Base-by-base conservation (phyloP, 2,797 vertebrate genomes). In the Craterocephalus amniculus region DNA sequence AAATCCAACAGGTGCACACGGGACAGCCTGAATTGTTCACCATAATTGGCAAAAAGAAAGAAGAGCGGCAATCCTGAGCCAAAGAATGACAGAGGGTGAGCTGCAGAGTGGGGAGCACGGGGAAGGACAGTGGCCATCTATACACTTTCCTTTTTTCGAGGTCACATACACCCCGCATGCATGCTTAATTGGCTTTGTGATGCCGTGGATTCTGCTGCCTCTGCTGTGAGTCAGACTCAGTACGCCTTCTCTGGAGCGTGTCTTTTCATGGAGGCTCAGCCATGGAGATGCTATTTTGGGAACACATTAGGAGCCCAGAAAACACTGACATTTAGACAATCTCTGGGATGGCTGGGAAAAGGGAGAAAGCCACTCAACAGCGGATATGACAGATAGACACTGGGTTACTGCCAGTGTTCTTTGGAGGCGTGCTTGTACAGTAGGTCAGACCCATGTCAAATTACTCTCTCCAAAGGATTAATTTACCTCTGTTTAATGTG, bases 111-210 rank as follows among this genome's bases (percentile, higher is more conserved):
- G 62, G 72, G 76, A 60, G 68, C 76, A 75, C 31, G 62, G 22
- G 66, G 58, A 38, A 60, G 63, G 74, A 48, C 71, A 74, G 70
- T 63, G 70, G 55, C 76, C 77, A 77, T 77, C 78, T 67, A 73
- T 82, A 73, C 64, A 58, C 58, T 73, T 77, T 78, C 72, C 80
- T 78, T 63, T 79, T 74, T 83, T 81, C 71, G 83, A 90, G 89
- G 89, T 88, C 86, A 85, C 80, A 75, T 65, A 78, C 81, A 85
- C 82, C 81, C 81, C 82, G 43, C 81, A 78, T 88, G 88, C 88
- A 91, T 91, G 90, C 91, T 91, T 91, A 89, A 92, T 93, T 91
- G 86, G 83, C 88, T 92, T 85, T 89, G 74, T 79, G 88, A 87
- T 78, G 84, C 52, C 68, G 71, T 79, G 79, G 84, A 84, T 86